These are phyloP conservation scores for Amphilophus citrinellus DNA, from an alignment of 2,113 vertebrate genomes.

Conservation along the genomic window DNA sequence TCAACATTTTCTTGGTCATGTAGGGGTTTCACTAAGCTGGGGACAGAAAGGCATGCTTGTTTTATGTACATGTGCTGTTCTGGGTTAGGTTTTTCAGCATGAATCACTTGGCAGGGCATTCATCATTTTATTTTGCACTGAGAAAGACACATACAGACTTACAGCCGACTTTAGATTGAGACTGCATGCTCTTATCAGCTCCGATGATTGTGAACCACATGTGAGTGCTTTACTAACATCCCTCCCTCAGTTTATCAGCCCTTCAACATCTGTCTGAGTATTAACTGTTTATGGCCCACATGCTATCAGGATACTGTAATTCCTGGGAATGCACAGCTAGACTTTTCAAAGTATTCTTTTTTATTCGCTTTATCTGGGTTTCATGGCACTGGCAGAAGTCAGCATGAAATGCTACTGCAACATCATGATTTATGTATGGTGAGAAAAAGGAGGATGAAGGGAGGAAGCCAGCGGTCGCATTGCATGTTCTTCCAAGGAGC, in stretches of 20 bases:
- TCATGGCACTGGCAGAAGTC: constrained; percentile 21
- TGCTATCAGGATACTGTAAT: constrained; percentile 41
- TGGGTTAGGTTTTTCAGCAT: constrained; percentile 27
- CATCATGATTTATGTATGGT: constrained; percentile 38
- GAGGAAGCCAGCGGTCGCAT: constrained; percentile 28
- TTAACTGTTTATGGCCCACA: constrained; percentile 59
- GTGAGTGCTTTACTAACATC: constrained; percentile 44
- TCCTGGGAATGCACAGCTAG: constrained; percentile 55
- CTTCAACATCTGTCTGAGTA: constrained; percentile 67
- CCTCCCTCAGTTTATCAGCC: constrained; percentile 65
- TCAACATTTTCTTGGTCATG: background rate
- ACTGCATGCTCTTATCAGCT: constrained; percentile 57
- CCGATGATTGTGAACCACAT: constrained; percentile 58
- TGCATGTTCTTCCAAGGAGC: constrained; percentile 56
- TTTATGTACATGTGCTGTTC: constrained; percentile 18
- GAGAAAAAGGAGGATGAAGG: constrained; percentile 38
- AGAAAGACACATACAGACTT: constrained; percentile 19
- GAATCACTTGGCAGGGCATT: constrained; percentile 25
- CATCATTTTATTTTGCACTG: constrained; percentile 1
- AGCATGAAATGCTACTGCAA: constrained; percentile 24
- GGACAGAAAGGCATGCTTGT: constrained; percentile 16
- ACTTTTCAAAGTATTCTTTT: constrained; percentile 47
- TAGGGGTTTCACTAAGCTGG: constrained; percentile 22
- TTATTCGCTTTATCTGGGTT: constrained; percentile 23
- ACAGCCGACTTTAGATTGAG: constrained; percentile 3